A percentile compares a stretch with the other conserved stretches of the same genome.
phyloP scores from a whole-genome alignment of 2,797 vertebrate species.

The Sarcoramphus papa region DNA sequence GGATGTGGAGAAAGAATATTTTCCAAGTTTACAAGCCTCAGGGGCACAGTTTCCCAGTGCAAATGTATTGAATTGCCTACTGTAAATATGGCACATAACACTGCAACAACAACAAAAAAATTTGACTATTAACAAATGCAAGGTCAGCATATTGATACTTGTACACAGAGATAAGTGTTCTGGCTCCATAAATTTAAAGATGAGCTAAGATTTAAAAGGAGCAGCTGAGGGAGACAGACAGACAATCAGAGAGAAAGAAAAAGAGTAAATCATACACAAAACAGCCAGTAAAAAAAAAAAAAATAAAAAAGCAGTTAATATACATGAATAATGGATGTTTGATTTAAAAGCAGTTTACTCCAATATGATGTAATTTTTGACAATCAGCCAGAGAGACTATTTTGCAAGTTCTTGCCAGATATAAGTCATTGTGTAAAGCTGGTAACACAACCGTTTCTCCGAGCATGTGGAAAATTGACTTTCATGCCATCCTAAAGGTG shows the following conservation, averaged over 20 bases:
- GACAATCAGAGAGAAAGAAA: conserved; percentile 58
- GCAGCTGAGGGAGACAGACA: conserved; percentile 56
- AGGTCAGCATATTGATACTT: conserved; percentile 12
- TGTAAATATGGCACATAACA: conserved; percentile 19
- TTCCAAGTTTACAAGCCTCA: conserved; percentile 24
- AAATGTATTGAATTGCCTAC: conserved; percentile 7
- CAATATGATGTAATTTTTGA: conserved; percentile 93
- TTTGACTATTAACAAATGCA: conserved; percentile 41
- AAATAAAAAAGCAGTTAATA: conserved; percentile 77
- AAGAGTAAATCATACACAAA: conserved; percentile 75
- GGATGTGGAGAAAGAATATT: conserved; percentile 1
- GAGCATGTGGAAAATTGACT: conserved; percentile 70
- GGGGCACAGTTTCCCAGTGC: neutral
- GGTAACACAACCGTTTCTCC: conserved; percentile 40
- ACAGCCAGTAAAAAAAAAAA: conserved; percentile 63
- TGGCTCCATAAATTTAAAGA: conserved; percentile 69
- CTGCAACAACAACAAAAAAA: conserved; percentile 18
- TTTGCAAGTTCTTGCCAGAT: conserved; percentile 82
- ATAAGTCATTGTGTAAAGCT: conserved; percentile 81
- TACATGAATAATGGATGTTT: conserved; percentile 84
- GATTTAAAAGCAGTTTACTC: conserved; percentile 84
- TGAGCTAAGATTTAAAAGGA: conserved; percentile 74
- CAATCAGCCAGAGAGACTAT: conserved; percentile 87
- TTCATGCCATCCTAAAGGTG: conserved; percentile 73
- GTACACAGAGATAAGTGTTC: conserved; percentile 47